Evolutionary conservation across 1,140 invertebrate genomes (phyloP), one percentile per base, ranked within the genome.

Genomic region (Lysiphlebus fabarum): DNA sequence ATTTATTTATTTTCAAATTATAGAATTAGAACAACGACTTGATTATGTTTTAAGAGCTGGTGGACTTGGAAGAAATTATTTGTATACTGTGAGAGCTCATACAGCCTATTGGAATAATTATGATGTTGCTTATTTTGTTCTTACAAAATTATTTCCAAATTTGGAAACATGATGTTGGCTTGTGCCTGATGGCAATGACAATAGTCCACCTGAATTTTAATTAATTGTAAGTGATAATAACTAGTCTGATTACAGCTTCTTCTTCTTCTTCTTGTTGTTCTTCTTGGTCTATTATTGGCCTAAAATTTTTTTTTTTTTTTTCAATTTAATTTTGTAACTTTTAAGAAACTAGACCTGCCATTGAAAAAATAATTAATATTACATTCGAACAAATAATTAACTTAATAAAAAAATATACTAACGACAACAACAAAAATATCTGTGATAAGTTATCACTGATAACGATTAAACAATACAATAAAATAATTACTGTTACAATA

Each of bases 71-170:
- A 71, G 83, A 61, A 84, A 84, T 67, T 89, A 89, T 70, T 76
- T 88, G 11, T 83, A 85, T 36, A 83, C 85, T 10, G 75, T 90
- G 26, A 87, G 85, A 48, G 86, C 87, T 3, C 88, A 90, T 67
- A 88, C 87, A 1, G 82, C 82, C 10, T 90, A 90, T 72, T 90
- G 88, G 88, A 83, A 73, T 63, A 87, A 86, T 66, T 83, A 83
- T 37, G 88, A 90, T 65, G 82, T 87, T 6, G 87, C 86, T 6
- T 86, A 83, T 69, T 89, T 90, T 71, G 81, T 89, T 51, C 73
- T 89, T 33, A 84, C 82, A 14, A 81, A 83, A 68, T 76, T 88
- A 0, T 85, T 85, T 66, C 85, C 85, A 11, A 80, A 82, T 49
- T 67, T 84, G 59, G 79, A 82, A 62, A 73, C 73, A 58, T 78